phyloP scores from a whole-genome alignment of 2,113 vertebrate species.

The Entomyzon cyanotis region DNA sequence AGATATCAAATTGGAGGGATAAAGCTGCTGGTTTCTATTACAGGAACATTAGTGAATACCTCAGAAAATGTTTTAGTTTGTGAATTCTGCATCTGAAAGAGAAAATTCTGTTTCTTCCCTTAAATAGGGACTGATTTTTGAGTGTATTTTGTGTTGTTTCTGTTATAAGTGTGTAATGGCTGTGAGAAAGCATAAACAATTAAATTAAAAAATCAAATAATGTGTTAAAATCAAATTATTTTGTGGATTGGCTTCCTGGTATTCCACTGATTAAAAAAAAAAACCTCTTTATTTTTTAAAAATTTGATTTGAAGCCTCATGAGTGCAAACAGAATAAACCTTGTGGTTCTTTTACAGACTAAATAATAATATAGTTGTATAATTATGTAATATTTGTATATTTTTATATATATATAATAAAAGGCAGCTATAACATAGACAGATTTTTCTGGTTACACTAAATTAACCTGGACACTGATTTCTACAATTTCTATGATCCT shows the following conservation, averaged over 20 bases:
- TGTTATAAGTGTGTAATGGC: not conserved
- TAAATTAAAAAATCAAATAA: not conserved
- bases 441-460: not conserved
- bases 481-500: not conserved
- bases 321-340: not conserved
- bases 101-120: not conserved
- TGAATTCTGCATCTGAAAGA: not conserved
- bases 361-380: not conserved
- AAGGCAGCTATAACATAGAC: not conserved
- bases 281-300: not conserved
- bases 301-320: not conserved
- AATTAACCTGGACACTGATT: not conserved
- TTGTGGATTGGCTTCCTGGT: not conserved
- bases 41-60: not conserved
- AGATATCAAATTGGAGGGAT: not conserved
- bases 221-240: not conserved
- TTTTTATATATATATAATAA: too few relatives aligned
- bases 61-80: not conserved
- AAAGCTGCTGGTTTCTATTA: not conserved
- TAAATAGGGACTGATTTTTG: not conserved
- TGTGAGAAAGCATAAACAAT: not conserved
- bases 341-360: not conserved
- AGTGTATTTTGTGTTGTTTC: not conserved
- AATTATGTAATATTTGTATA: too few relatives aligned
- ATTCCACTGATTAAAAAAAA: not conserved